Percentiles rank a stretch among this genome's conserved stretches.
phyloP scores from a whole-genome alignment of 2,113 vertebrate species.

The Girardinichthys multiradiatus region DNA sequence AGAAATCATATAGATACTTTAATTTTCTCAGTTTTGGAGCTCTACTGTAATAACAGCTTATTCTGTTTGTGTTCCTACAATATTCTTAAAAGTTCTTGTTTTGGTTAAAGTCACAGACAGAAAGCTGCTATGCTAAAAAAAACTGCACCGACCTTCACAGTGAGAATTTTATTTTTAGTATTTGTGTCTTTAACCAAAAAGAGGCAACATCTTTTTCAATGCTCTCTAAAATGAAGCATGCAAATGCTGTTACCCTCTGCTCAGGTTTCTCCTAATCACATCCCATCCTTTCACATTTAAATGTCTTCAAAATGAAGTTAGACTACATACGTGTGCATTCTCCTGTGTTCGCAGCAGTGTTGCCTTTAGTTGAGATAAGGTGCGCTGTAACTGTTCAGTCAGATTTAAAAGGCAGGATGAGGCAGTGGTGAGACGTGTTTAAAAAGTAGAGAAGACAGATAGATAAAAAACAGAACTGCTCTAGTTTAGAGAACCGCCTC shows the following conservation, averaged over 20 bases:
- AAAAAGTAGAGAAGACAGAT: slow-evolving; percentile 22
- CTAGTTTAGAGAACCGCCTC: slow-evolving; percentile 49
- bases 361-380: slow-evolving; percentile 15
- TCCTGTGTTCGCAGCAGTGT: background rate
- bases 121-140: background rate
- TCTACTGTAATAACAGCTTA: too few species aligned
- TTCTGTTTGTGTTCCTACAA: too few species aligned
- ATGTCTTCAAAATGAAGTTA: background rate
- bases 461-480: slow-evolving; percentile 25
- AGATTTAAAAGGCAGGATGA: slow-evolving; percentile 39
- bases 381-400: slow-evolving; percentile 14
- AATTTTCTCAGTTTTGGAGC: too few species aligned
- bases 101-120: background rate
- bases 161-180: background rate
- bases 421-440: slow-evolving; percentile 16
- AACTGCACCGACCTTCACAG: background rate
- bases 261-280: too few species aligned
- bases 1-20: too few species aligned
- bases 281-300: too few species aligned
- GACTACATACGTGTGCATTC: background rate
- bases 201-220: background rate
- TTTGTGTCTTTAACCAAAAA: background rate
- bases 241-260: background rate
- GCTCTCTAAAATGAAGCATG: background rate
- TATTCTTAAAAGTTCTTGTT: too few species aligned